A percentile compares a stretch with the other conserved stretches of the same genome.
phyloP scores from a whole-genome alignment of 1,140 invertebrate genomes.

The Cotesia vestalis region DNA sequence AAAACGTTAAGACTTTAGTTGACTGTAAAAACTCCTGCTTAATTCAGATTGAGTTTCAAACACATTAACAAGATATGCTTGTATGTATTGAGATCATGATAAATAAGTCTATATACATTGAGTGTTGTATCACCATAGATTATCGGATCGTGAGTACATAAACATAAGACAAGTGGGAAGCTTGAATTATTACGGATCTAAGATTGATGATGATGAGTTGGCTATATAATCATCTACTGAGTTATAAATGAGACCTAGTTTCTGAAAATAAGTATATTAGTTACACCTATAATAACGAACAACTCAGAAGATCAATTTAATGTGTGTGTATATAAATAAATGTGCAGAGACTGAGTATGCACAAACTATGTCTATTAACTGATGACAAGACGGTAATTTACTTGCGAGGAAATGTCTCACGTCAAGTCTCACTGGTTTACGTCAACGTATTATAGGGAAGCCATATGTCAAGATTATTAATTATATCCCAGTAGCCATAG shows the following conservation, averaged over 20 bases:
- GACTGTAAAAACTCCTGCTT: too few relatives aligned
- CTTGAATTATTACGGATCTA: constrained; percentile 24
- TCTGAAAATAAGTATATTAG: constrained; percentile 37
- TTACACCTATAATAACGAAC: constrained; percentile 31
- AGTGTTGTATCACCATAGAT: too few relatives aligned
- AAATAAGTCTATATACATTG: too few relatives aligned
- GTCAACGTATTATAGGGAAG: constrained; percentile 49
- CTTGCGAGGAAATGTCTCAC: constrained; percentile 28
- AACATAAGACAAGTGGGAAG: too few relatives aligned
- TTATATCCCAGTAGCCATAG: constrained; percentile 47
- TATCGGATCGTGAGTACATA: too few relatives aligned
- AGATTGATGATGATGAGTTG: constrained; percentile 35
- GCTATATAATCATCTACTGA: constrained; percentile 22
- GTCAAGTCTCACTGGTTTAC: constrained; percentile 40
- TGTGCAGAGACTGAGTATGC: constrained; percentile 1
- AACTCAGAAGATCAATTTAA: too few relatives aligned
- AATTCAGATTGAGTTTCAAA: too few relatives aligned
- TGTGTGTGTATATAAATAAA: constrained; percentile 14
- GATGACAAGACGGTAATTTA: constrained; percentile 61
- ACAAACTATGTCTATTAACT: constrained; percentile 37
- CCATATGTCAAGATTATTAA: constrained; percentile 57
- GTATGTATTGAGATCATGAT: too few relatives aligned
- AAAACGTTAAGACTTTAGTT: too few relatives aligned
- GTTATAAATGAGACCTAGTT: constrained; percentile 42
- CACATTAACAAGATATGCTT: too few relatives aligned